Conservation (phyloP, 1,140 invertebrate genomes). For the Drosophila kikkawai region DNA sequence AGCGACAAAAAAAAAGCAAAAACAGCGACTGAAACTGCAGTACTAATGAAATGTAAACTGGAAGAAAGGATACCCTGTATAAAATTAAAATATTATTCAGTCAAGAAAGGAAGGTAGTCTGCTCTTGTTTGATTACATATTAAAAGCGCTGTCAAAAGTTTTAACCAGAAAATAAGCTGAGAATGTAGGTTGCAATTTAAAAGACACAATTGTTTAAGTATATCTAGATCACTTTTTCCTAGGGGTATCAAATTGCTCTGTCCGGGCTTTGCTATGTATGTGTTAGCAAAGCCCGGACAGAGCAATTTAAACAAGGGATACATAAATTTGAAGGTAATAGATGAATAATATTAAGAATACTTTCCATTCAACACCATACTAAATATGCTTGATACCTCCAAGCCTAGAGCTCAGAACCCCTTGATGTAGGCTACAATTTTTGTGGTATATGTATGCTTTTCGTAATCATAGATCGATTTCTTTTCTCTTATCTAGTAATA, state of each 20-base stretch:
- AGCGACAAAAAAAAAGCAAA: constrained; percentile 31
- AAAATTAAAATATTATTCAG: neutral
- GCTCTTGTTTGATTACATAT: too few relatives aligned
- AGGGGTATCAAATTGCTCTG: too few relatives aligned
- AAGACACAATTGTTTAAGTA: too few relatives aligned
- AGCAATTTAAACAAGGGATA: too few relatives aligned
- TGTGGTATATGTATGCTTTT: neutral
- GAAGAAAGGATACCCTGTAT: neutral
- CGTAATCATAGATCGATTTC: neutral
- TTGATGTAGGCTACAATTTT: neutral
- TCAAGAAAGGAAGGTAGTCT: neutral
- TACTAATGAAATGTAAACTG: neutral
- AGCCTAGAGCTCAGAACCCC: neutral
- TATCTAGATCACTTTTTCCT: too few relatives aligned
- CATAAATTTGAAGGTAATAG: neutral
- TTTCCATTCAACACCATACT: neutral
- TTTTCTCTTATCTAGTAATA: neutral
- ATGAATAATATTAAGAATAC: neutral
- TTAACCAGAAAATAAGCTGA: too few relatives aligned
- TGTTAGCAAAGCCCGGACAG: too few relatives aligned
- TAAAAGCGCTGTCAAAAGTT: too few relatives aligned
- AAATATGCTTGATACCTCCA: neutral
- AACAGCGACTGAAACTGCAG: constrained; percentile 25
- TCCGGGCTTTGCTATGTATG: too few relatives aligned
- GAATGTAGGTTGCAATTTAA: too few relatives aligned